These are phyloP conservation scores for Myiotriccus ornatus DNA, from an alignment of 2,797 vertebrate genomes.

Conservation along the genomic window DNA sequence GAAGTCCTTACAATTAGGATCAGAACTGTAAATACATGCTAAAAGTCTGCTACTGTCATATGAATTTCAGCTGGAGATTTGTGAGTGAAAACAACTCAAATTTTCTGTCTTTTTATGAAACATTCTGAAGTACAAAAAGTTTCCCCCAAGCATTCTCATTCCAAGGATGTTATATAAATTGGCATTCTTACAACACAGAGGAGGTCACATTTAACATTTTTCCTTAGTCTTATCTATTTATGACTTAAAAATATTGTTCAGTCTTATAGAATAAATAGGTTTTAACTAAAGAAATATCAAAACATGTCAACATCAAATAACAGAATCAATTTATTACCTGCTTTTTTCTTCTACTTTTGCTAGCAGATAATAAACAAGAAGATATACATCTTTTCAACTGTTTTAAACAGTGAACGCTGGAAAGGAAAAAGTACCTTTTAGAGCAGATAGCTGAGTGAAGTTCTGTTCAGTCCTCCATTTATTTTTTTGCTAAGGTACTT, in stretches of 20 bases:
- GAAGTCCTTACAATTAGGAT: background rate
- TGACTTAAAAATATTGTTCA: background rate
- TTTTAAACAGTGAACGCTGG: background rate
- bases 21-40: background rate
- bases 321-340: background rate
- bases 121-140: background rate
- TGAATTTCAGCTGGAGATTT: background rate
- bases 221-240: background rate
- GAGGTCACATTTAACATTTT: background rate
- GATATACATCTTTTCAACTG: background rate
- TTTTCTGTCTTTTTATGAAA: background rate
- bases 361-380: background rate
- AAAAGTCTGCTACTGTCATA: background rate
- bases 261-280: background rate
- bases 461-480: background rate
- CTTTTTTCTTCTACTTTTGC: background rate
- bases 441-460: background rate
- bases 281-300: background rate
- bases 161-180: background rate
- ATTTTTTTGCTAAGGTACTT: background rate
- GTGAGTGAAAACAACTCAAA: background rate
- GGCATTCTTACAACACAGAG: background rate
- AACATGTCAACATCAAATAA: background rate
- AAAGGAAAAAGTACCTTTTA: constrained; percentile 1
- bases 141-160: background rate